Percentiles rank a stretch among this genome's conserved stretches.
Evolutionary conservation across 2,113 vertebrate genomes (phyloP).

Genomic region (Aleadryas rufinucha): DNA sequence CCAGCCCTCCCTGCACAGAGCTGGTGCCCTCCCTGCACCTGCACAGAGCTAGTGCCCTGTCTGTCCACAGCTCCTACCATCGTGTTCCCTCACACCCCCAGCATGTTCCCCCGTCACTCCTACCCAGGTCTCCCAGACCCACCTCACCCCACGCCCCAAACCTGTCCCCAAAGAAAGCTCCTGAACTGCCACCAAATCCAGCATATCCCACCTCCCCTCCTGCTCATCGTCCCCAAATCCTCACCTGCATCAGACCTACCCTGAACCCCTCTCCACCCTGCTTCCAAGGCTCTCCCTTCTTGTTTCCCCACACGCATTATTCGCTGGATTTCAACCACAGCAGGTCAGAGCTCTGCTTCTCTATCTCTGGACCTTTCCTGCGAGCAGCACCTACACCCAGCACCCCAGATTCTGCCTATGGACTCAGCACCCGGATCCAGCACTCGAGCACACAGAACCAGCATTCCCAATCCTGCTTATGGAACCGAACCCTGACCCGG

Average conservation of each 20-base stretch:
- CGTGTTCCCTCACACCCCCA: accelerated
- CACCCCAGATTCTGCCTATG: neutral
- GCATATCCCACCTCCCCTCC: neutral
- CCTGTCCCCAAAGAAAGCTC: neutral
- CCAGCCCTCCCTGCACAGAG: neutral
- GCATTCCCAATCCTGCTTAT: neutral
- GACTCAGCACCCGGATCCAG: neutral
- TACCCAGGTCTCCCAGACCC: neutral
- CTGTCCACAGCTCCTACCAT: neutral
- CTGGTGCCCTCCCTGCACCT: too few relatives aligned
- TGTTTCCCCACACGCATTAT: neutral
- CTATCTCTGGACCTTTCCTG: neutral
- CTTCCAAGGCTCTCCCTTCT: neutral
- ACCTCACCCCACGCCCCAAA: neutral
- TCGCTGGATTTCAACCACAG: neutral
- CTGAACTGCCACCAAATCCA: neutral
- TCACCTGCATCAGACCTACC: neutral
- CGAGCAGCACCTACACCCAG: neutral
- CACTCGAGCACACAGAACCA: neutral
- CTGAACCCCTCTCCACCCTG: neutral
- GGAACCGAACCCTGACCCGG: neutral
- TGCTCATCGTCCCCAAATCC: neutral
- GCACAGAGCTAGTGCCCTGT: too few relatives aligned
- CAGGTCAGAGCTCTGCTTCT: neutral
- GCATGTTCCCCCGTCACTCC: accelerated